These are phyloP conservation scores for Hyperoodon ampullatus DNA, from an alignment of 2,113 vertebrate genomes.

Conservation along the genomic window DNA sequence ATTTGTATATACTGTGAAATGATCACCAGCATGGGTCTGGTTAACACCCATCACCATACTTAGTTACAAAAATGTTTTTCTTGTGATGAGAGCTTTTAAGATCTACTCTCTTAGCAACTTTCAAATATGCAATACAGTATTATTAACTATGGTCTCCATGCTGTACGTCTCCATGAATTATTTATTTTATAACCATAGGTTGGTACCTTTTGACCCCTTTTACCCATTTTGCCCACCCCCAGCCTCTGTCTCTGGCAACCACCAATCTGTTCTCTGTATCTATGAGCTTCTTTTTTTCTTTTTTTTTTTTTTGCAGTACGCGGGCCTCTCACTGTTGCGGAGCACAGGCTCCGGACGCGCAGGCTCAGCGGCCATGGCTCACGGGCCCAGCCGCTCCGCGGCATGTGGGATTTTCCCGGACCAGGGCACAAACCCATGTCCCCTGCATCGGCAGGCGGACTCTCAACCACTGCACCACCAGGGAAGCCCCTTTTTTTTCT, in stretches of 20 bases:
- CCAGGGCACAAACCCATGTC: no score
- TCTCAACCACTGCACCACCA: no score
- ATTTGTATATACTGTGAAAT: neutral
- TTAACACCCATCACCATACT: neutral
- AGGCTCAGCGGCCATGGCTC: no score
- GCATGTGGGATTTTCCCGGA: no score
- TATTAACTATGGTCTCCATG: neutral
- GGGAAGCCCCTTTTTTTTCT: neutral
- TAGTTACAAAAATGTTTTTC: neutral
- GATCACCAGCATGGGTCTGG: neutral
- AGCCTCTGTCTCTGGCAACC: neutral
- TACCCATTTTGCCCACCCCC: neutral
- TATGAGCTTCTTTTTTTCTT: neutral
- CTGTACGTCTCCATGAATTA: neutral
- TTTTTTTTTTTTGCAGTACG: no score
- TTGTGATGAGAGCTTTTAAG: neutral
- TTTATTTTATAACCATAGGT: neutral
- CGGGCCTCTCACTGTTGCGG: no score
- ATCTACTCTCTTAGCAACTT: neutral
- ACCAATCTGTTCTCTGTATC: neutral
- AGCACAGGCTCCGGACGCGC: no score
- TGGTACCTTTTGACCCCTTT: neutral
- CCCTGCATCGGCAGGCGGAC: no score
- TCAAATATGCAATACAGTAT: neutral
- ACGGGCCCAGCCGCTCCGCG: no score